Evolutionary conservation across 1,140 invertebrate genomes (phyloP).

Genomic region (Drosophila simulans): DNA sequence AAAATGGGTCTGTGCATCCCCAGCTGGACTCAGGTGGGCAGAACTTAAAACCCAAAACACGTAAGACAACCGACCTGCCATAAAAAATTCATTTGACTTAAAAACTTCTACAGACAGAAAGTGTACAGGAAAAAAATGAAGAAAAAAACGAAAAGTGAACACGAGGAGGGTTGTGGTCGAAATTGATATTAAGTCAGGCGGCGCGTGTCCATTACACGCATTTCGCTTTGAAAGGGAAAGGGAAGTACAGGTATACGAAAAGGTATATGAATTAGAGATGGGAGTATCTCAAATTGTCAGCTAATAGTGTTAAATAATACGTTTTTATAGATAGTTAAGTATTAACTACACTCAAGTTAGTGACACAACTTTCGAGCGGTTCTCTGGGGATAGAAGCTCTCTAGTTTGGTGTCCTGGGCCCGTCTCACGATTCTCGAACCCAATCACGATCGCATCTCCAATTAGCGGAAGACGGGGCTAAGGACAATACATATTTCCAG

Average conservation of each 20-base stretch:
- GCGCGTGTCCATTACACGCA: constrained; percentile 79
- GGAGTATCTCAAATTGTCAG: not conserved
- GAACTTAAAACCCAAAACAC: constrained; percentile 43
- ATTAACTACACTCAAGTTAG: too few species aligned
- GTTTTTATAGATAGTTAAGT: too few species aligned
- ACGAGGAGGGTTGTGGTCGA: constrained; percentile 22
- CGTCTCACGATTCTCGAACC: not conserved
- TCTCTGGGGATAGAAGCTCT: too few species aligned
- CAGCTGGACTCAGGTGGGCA: not conserved
- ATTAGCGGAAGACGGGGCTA: not conserved
- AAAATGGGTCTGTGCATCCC: constrained; percentile 23
- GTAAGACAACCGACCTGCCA: constrained; percentile 51
- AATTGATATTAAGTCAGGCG: constrained; percentile 82
- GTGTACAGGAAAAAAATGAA: not conserved
- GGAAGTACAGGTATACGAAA: constrained; percentile 1
- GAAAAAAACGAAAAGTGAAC: constrained; percentile 18
- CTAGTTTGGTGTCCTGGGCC: not conserved
- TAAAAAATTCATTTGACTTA: constrained; percentile 82
- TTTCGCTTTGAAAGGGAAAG: constrained; percentile 62
- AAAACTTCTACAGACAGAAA: constrained; percentile 67
- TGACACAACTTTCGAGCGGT: too few species aligned
- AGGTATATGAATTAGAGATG: constrained; percentile 3
- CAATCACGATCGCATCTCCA: constrained; percentile 18
- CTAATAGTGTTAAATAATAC: too few species aligned
- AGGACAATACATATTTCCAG: constrained; percentile 13